Conservation (phyloP, 2,888 invertebrate species). For the Nebria salina region DNA sequence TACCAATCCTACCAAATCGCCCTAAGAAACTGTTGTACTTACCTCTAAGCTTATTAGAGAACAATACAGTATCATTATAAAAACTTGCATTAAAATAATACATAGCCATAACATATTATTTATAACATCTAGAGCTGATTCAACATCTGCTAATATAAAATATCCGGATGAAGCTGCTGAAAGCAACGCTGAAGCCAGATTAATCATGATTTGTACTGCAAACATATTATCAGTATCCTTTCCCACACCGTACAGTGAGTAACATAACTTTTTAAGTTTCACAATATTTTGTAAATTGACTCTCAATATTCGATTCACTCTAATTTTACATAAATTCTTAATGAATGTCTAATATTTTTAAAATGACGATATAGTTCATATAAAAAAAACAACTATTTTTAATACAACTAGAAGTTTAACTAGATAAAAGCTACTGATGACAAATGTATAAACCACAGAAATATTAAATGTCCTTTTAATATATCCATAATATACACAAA, state of each 20-base stretch:
- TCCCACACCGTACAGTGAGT: background rate
- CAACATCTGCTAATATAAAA: too few relatives aligned
- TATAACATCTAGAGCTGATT: too few relatives aligned
- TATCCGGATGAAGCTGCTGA: too few relatives aligned
- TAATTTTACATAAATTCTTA: background rate
- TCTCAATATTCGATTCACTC: too few relatives aligned
- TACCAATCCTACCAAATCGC: too few relatives aligned
- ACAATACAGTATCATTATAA: too few relatives aligned
- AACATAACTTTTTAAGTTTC: background rate
- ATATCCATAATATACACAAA: background rate
- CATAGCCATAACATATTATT: too few relatives aligned
- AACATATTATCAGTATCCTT: slow-evolving; percentile 10
- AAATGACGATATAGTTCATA: slow-evolving; percentile 12
- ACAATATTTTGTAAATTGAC: background rate
- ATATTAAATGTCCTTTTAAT: background rate
- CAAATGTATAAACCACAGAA: slow-evolving; percentile 11
- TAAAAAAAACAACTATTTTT: slow-evolving; percentile 2
- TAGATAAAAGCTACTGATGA: slow-evolving; percentile 6
- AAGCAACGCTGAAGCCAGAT: too few relatives aligned
- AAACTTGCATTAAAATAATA: too few relatives aligned
- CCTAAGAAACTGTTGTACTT: too few relatives aligned
- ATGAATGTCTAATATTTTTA: slow-evolving; percentile 11
- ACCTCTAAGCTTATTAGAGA: too few relatives aligned
- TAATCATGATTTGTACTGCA: background rate
- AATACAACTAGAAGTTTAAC: background rate